Percentiles rank a stretch among this genome's conserved stretches.
Evolutionary conservation across 2,797 vertebrate genomes (phyloP).

Genomic region (Hemitrygon akajei): DNA sequence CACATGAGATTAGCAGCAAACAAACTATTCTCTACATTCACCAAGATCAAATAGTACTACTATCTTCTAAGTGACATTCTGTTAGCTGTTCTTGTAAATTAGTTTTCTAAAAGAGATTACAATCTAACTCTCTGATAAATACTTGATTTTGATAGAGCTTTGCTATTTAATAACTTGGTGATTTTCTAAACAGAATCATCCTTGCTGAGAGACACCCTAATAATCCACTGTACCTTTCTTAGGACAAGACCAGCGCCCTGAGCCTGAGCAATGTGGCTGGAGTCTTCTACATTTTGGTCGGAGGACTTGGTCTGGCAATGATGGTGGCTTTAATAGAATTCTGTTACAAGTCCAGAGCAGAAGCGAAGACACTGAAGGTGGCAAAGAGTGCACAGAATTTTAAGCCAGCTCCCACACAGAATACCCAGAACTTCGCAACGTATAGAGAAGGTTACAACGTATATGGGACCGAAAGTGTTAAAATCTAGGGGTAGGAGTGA

Average conservation of each 20-base stretch:
- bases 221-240: slow-evolving; percentile 72
- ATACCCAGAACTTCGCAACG: slow-evolving; percentile 98
- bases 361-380: slow-evolving; percentile 98
- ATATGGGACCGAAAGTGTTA: slow-evolving; percentile 98
- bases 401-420: slow-evolving; percentile 93
- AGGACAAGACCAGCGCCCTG: slow-evolving; percentile 99
- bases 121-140: no score
- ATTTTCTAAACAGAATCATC: background rate
- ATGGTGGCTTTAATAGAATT: slow-evolving; percentile 99
- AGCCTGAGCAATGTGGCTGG: slow-evolving; percentile 99
- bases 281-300: slow-evolving; percentile 99
- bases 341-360: slow-evolving; percentile 99
- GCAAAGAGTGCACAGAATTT: slow-evolving; percentile 98
- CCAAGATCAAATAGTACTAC: slow-evolving; percentile 47
- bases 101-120: background rate
- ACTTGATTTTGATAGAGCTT: background rate
- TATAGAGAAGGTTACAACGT: slow-evolving; percentile 99
- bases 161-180: slow-evolving; percentile 14
- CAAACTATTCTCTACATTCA: slow-evolving; percentile 56
- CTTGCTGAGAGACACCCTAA: slow-evolving; percentile 59
- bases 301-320: slow-evolving; percentile 98
- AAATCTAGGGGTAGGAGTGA: slow-evolving; percentile 90
- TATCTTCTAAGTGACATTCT: background rate
- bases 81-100: background rate
- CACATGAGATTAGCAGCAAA: slow-evolving; percentile 48